phyloP scores from a whole-genome alignment of 2,888 invertebrate species.

The Asteroscopus sphinx region DNA sequence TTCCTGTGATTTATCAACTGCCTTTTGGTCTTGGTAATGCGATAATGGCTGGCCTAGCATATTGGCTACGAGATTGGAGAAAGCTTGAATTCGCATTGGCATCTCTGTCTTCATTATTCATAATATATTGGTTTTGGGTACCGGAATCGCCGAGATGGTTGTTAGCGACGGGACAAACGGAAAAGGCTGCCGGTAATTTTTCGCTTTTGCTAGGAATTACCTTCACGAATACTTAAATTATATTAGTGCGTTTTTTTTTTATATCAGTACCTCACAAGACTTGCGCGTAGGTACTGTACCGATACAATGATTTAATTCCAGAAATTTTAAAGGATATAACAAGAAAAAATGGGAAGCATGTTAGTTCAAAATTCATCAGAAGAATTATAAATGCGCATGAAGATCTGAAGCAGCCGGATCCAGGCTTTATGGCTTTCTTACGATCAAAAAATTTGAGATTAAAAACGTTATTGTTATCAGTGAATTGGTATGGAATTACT shows the following conservation, averaged over 20 bases:
- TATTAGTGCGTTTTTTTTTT: too few relatives aligned
- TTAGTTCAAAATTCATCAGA: slow-evolving; percentile 60
- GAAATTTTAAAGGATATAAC: slow-evolving; percentile 74
- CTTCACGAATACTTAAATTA: too few relatives aligned
- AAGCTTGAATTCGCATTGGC: slow-evolving; percentile 89
- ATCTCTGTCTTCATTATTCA: slow-evolving; percentile 83
- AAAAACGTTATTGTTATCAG: slow-evolving; percentile 84
- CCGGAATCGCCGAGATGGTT: slow-evolving; percentile 92
- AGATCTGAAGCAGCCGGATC: slow-evolving; percentile 54
- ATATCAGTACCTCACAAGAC: too few relatives aligned
- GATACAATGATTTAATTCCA: slow-evolving; percentile 41
- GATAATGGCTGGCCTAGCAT: slow-evolving; percentile 89
- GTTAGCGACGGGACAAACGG: slow-evolving; percentile 86
- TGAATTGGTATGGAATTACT: slow-evolving; percentile 88
- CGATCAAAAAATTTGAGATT: slow-evolving; percentile 85
- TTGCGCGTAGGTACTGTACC: neutral
- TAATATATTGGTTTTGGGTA: slow-evolving; percentile 85
- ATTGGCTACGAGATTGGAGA: slow-evolving; percentile 91
- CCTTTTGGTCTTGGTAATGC: slow-evolving; percentile 91
- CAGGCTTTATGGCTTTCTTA: slow-evolving; percentile 83
- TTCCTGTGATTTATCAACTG: slow-evolving; percentile 91
- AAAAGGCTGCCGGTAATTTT: slow-evolving; percentile 82
- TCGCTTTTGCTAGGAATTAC: too few relatives aligned
- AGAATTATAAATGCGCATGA: slow-evolving; percentile 57
- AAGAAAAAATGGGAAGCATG: slow-evolving; percentile 67